phyloP scores from a whole-genome alignment of 2,797 vertebrate genomes.

The Rhynchonycteris naso region DNA sequence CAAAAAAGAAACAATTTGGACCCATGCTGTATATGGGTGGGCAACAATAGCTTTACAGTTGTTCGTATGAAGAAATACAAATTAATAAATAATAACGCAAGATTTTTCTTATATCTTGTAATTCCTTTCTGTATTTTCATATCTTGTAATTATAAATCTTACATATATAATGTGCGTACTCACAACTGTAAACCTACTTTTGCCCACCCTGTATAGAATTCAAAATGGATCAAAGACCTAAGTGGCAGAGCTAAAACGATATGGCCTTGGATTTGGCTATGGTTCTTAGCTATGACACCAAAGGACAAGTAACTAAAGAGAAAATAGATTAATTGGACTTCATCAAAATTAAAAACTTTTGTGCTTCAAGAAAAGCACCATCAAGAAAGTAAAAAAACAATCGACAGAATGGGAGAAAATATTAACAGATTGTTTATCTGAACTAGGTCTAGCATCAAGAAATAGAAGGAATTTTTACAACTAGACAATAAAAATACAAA shows the following conservation, averaged over 20 bases:
- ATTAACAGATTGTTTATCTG: not conserved
- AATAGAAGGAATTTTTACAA: not conserved
- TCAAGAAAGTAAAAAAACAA: not conserved
- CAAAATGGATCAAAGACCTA: slow-evolving; percentile 38
- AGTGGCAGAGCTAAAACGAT: not conserved
- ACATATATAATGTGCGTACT: no score
- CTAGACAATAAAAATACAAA: not conserved
- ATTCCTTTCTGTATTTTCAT: no score
- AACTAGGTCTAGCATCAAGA: not conserved
- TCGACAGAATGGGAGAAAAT: not conserved
- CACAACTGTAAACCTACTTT: no score
- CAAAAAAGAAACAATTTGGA: slow-evolving; percentile 3
- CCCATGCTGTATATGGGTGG: not conserved
- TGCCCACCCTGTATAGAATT: not conserved
- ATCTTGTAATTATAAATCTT: no score
- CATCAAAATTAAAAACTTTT: not conserved
- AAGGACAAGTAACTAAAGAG: not conserved
- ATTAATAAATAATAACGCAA: no score
- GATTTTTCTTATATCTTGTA: no score
- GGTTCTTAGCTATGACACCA: not conserved
- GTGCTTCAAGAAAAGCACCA: no score
- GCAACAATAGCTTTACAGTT: no score
- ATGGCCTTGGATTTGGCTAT: not conserved
- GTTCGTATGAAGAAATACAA: no score
- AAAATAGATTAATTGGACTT: not conserved